phyloP scores from a whole-genome alignment of 1,140 invertebrate genomes.

The Conopomorpha cramerella region DNA sequence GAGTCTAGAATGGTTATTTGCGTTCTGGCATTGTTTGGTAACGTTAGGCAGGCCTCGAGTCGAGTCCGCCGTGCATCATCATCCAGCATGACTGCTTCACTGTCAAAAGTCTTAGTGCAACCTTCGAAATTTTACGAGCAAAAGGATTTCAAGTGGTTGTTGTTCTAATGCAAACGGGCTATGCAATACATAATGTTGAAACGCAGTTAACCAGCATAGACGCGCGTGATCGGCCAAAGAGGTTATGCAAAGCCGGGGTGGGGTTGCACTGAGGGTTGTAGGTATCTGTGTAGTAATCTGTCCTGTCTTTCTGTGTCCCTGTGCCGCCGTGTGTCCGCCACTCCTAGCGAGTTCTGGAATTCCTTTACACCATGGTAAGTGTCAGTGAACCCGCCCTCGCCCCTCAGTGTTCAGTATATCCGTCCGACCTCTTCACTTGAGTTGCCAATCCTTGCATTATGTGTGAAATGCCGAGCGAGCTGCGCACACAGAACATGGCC shows the following conservation, averaged over 20 bases:
- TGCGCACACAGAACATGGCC: constrained; percentile 23
- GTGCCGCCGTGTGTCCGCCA: constrained; percentile 68
- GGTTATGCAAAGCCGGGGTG: constrained; percentile 49
- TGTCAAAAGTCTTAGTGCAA: constrained; percentile 23
- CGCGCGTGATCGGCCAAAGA: constrained; percentile 37
- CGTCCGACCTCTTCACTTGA: constrained; percentile 58
- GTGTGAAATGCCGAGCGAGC: constrained; percentile 51
- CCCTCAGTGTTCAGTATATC: constrained; percentile 61
- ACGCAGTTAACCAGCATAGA: constrained; percentile 57
- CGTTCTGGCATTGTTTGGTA: constrained; percentile 55
- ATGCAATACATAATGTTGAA: constrained; percentile 50
- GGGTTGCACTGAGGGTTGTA: constrained; percentile 62
- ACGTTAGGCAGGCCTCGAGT: constrained; percentile 25
- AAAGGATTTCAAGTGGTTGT: constrained; percentile 40
- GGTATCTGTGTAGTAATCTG: constrained; percentile 71
- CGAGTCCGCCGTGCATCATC: constrained; percentile 27
- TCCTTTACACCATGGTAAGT: constrained; percentile 97
- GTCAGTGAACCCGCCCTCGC: constrained; percentile 67
- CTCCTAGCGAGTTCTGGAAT: constrained; percentile 94
- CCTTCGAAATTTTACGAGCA: constrained; percentile 8
- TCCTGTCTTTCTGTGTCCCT: constrained; percentile 76
- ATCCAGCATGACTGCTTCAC: constrained; percentile 27
- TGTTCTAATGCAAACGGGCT: constrained; percentile 60
- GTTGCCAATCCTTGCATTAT: constrained; percentile 52
- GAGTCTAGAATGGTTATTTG: constrained; percentile 58